Evolutionary conservation across 37 sponge, comb jelly and placozoan species (phyloP).

Genomic region (Geodia barretti): DNA sequence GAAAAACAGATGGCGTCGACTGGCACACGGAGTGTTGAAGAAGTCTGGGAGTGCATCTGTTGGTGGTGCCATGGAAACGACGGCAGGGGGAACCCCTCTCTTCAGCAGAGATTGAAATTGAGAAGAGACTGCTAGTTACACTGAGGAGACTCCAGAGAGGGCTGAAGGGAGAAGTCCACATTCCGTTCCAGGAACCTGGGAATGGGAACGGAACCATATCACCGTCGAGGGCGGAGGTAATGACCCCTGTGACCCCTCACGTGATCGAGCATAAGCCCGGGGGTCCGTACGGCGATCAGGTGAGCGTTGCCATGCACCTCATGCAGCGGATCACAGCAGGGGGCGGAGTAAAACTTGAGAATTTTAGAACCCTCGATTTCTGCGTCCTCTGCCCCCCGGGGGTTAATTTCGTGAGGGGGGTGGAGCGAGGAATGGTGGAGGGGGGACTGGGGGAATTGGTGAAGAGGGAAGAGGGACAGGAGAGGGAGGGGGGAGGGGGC

Average conservation of each 20-base stretch:
- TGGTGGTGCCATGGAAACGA: neutral
- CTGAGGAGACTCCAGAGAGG: constrained; percentile 15
- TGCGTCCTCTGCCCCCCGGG: constrained; percentile 48
- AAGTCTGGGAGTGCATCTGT: neutral
- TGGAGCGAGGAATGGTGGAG: constrained; percentile 5
- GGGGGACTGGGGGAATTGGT: constrained; percentile 25
- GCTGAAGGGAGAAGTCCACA: constrained; percentile 22
- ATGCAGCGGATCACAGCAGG: constrained; percentile 32
- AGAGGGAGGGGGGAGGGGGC: neutral
- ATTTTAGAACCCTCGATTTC: constrained; percentile 51
- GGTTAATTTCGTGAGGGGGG: constrained; percentile 18
- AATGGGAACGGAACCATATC: neutral
- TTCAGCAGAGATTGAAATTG: constrained; percentile 3
- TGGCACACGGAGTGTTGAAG: neutral
- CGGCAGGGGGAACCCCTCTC: neutral
- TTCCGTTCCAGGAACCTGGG: constrained; percentile 26
- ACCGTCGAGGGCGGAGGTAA: constrained; percentile 7
- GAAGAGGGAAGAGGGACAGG: no score
- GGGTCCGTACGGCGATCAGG: constrained; percentile 63
- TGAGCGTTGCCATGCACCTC: constrained; percentile 48
- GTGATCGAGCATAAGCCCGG: constrained; percentile 49
- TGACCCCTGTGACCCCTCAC: constrained; percentile 29
- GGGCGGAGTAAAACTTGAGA: constrained; percentile 24
- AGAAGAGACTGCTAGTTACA: constrained; percentile 4
- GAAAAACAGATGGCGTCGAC: neutral